A percentile compares a stretch with the other conserved stretches of the same genome.
These are phyloP conservation scores for Daubentonia madagascariensis DNA, from an alignment of 2,113 vertebrate species.

Conservation along the genomic window DNA sequence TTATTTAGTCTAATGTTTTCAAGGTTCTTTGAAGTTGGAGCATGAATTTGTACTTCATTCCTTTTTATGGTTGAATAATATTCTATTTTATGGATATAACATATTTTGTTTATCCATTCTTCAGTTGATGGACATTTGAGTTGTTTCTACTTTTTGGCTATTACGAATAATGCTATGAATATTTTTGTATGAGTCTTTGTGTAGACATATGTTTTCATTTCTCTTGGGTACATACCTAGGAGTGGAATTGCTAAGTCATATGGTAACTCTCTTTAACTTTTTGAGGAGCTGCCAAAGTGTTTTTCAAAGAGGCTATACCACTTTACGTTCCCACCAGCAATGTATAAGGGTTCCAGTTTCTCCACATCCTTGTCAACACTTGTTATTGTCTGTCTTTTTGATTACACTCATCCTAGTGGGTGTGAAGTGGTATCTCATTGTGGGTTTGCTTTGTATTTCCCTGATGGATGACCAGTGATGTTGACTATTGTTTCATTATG, in stretches of 20 bases:
- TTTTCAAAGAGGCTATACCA: not conserved
- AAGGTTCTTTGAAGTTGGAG: not conserved
- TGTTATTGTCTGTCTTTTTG: not conserved
- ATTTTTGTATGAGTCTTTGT: not conserved
- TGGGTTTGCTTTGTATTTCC: not conserved
- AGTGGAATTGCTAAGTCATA: not conserved
- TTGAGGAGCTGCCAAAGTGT: not conserved
- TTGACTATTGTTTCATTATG: not conserved
- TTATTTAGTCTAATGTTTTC: not conserved
- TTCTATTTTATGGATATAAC: not conserved
- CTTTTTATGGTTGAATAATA: not conserved
- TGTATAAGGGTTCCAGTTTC: not conserved
- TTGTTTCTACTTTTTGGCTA: not conserved
- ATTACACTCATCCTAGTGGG: not conserved
- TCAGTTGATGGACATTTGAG: not conserved
- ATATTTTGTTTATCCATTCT: not conserved
- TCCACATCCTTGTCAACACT: not conserved
- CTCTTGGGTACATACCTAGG: not conserved
- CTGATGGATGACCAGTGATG: not conserved
- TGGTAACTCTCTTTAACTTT: not conserved
- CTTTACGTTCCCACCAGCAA: not conserved
- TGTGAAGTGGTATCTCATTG: not conserved
- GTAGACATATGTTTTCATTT: not conserved
- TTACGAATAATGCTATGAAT: not conserved
- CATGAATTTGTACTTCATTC: not conserved